Percentiles rank a stretch among this genome's conserved stretches.
These are phyloP conservation scores for Diachasma alloeum DNA, from an alignment of 1,140 invertebrate genomes.

Conservation along the genomic window DNA sequence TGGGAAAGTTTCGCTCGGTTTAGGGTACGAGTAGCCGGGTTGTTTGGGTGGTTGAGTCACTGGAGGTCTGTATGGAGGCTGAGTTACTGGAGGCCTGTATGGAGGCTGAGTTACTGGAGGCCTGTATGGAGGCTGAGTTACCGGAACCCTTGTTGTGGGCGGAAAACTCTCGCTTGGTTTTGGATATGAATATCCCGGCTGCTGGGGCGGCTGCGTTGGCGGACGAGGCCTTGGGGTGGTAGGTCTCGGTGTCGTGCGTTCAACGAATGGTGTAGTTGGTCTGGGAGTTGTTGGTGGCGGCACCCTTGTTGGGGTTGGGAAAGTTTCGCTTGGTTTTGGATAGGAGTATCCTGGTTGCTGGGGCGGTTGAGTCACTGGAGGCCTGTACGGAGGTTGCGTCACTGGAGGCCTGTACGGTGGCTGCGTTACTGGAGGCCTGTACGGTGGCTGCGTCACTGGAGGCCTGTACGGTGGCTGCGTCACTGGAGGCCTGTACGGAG, in stretches of 20 bases:
- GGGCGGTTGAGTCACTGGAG: not conserved
- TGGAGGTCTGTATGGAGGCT: conserved; percentile 20
- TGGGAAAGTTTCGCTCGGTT: not conserved
- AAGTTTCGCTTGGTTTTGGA: not conserved
- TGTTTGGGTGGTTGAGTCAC: not conserved
- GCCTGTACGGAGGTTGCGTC: not conserved
- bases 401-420: conserved; percentile 23
- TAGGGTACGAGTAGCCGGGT: not conserved
- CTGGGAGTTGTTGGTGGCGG: not conserved
- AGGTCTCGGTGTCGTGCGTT: conserved; percentile 1
- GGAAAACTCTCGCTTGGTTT: conserved; percentile 12
- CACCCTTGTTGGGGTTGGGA: not conserved
- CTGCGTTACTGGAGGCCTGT: conserved; percentile 15
- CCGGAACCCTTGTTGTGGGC: conserved; percentile 11
- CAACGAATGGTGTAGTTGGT: conserved; percentile 4
- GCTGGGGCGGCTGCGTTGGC: conserved; percentile 12
- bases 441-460: not conserved
- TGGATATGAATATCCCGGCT: conserved; percentile 22
- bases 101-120: not conserved
- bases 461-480: not conserved
- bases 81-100: conserved; percentile 4
- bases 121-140: not conserved
- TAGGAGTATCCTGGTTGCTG: not conserved
- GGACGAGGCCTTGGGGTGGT: not conserved
- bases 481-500: not conserved